Base-by-base conservation (phyloP, 2,797 vertebrate species). In the Eulemur rubriventer region DNA sequence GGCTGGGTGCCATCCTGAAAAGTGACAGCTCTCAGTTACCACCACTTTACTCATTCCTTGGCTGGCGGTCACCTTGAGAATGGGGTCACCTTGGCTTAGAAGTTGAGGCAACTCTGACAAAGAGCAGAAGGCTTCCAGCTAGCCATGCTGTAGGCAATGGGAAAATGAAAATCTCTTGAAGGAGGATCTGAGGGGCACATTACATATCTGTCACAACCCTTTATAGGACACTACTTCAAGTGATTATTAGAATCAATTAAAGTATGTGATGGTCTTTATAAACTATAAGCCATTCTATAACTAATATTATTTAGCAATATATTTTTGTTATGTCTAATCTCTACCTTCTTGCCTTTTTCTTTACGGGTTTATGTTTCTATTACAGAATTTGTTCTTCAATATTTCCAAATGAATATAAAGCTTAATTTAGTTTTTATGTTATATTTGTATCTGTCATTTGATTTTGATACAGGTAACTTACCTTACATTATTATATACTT, bases 401-500 rank as follows among this genome's bases (percentile, higher is more conserved):
- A 72, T 52, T 65, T 72, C 2, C 18, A 84, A 93, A 73, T 57
- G 7, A 52, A 28, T 24, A 12, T 73, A 61, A 72, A 22, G 7
- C 2, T 83, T 81, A 50, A 81, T 72, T 92, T 72, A 67, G 70
- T 85, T 30, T 83, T 59, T 41, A 84, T 46, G n/a, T 84, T 57
- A 2, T 7, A 86, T 69, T 92, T 86, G 17, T 73, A 52, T 87
- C 30, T 79, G 13, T 91, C 35, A 30, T 95, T 84, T 88, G n/a
- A 43, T 1, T 59, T 96, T 97, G 70, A 79, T 57, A 65, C 4
- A 41, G 35, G 35, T 41, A 82, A 65, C 16, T 65, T 65, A 65
- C 14, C 33, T 65, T 65, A 65, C 33, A 65, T 65, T 65, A 65
- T 65, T 65, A n/a, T 65, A 65, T 33, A n/a, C 16, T 4, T 65